phyloP scores from a whole-genome alignment of 2,888 invertebrate species.

The Heliconius ethilla region DNA sequence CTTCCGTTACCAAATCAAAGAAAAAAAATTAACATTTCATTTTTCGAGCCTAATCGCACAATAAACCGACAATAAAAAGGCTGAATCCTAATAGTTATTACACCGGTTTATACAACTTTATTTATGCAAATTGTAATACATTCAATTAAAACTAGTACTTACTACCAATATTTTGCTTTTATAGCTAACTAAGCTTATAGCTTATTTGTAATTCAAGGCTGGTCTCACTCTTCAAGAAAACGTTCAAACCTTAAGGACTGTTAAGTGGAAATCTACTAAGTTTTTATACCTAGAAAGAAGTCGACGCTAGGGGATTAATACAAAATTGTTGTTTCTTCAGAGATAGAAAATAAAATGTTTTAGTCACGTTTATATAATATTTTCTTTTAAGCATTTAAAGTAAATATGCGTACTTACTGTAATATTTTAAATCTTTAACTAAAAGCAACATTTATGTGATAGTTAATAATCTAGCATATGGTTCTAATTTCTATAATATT shows the following conservation, averaged over 20 bases:
- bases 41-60: no score
- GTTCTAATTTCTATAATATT: no score
- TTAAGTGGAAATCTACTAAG: constrained; percentile 44
- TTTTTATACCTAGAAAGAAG: constrained; percentile 51
- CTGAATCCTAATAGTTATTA: neutral
- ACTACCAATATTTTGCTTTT: neutral
- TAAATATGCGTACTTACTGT: no score
- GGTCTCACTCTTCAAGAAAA: constrained; percentile 24
- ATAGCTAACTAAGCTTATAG: neutral
- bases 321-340: constrained; percentile 47
- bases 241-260: constrained; percentile 31
- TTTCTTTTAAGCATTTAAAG: neutral
- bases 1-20: no score
- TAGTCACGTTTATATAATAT: constrained; percentile 1
- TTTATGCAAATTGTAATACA: neutral
- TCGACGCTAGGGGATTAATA: constrained; percentile 51
- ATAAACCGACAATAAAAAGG: no score
- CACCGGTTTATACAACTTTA: neutral
- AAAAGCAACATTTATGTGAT: no score
- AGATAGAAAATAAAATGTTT: constrained; percentile 1
- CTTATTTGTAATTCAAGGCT: constrained; percentile 5
- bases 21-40: no score
- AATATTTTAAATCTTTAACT: no score
- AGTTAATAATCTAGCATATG: no score
- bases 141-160: constrained; percentile 5